A percentile compares a stretch with the other conserved stretches of the same genome.
phyloP scores from a whole-genome alignment of 1,140 invertebrate species.

The Mylabris phalerata region DNA sequence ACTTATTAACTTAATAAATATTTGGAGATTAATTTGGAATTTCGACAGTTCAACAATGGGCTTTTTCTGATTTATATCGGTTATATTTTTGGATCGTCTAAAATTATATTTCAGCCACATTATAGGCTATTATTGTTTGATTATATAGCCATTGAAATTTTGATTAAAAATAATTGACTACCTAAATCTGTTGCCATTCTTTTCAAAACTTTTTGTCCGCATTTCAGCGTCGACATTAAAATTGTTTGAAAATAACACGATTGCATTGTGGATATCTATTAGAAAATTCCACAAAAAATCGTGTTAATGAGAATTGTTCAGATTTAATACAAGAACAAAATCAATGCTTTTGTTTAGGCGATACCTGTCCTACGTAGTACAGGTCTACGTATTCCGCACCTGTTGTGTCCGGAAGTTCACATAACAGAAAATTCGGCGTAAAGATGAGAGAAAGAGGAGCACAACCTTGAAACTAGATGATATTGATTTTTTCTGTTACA shows the following conservation, averaged over 20 bases:
- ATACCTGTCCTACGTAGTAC: slow-evolving; percentile 5
- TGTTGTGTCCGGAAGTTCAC: slow-evolving; percentile 16
- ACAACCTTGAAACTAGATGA: background rate
- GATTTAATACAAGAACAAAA: background rate
- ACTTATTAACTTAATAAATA: background rate
- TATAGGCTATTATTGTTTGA: too few relatives aligned
- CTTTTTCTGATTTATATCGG: too few relatives aligned
- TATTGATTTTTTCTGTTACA: background rate
- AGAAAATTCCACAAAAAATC: background rate
- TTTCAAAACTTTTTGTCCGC: too few relatives aligned
- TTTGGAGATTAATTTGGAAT: too few relatives aligned
- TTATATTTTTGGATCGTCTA: too few relatives aligned
- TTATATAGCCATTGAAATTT: too few relatives aligned
- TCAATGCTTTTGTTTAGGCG: background rate
- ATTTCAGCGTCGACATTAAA: too few relatives aligned
- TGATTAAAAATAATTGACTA: too few relatives aligned
- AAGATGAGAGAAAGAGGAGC: background rate
- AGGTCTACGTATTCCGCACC: slow-evolving; percentile 8
- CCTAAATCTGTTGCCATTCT: too few relatives aligned
- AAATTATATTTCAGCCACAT: too few relatives aligned
- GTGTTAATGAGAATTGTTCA: background rate
- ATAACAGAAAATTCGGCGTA: slow-evolving; percentile 8
- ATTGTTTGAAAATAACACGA: background rate
- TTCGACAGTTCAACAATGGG: too few relatives aligned
- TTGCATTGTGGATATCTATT: background rate